A percentile compares a stretch with the other conserved stretches of the same genome.
phyloP scores from a whole-genome alignment of 1,140 invertebrate species.

The Euwallacea fornicatus region DNA sequence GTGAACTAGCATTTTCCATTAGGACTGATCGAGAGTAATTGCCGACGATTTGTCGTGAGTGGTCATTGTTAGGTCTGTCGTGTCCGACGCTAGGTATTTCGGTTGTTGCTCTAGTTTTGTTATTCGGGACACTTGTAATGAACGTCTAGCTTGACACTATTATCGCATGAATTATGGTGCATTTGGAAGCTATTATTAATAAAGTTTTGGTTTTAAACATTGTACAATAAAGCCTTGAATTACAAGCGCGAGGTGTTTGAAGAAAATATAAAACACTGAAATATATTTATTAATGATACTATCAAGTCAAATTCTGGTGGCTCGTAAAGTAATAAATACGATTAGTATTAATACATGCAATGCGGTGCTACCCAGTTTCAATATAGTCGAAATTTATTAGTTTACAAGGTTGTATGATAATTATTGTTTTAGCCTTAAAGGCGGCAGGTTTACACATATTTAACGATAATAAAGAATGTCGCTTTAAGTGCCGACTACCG shows the following conservation, averaged over 20 bases:
- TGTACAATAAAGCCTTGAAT: too few species aligned
- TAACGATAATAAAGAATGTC: conserved; percentile 18
- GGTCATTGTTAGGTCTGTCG: conserved; percentile 22
- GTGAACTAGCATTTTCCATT: conserved; percentile 39
- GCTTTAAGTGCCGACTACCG: conserved; percentile 3
- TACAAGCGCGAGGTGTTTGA: too few species aligned
- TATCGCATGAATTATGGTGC: not conserved
- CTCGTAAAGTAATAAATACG: conserved; percentile 9
- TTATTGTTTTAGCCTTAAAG: conserved; percentile 21
- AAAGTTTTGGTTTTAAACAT: too few species aligned
- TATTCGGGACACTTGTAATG: conserved; percentile 12
- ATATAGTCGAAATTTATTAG: conserved; percentile 18
- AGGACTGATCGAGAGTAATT: conserved; percentile 37
- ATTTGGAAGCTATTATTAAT: too few species aligned
- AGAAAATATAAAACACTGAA: too few species aligned
- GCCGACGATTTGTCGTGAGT: conserved; percentile 31
- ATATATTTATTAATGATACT: not conserved
- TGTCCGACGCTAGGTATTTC: not conserved
- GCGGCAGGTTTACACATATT: conserved; percentile 20
- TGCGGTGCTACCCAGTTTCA: conserved; percentile 7
- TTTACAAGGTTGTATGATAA: conserved; percentile 13
- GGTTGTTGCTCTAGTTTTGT: conserved; percentile 15
- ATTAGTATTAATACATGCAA: conserved; percentile 1
- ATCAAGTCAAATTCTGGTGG: conserved; percentile 1
- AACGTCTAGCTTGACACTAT: conserved; percentile 1